These are phyloP conservation scores for Hipparchia sbordonii DNA, from an alignment of 2,888 invertebrate genomes.

Conservation along the genomic window DNA sequence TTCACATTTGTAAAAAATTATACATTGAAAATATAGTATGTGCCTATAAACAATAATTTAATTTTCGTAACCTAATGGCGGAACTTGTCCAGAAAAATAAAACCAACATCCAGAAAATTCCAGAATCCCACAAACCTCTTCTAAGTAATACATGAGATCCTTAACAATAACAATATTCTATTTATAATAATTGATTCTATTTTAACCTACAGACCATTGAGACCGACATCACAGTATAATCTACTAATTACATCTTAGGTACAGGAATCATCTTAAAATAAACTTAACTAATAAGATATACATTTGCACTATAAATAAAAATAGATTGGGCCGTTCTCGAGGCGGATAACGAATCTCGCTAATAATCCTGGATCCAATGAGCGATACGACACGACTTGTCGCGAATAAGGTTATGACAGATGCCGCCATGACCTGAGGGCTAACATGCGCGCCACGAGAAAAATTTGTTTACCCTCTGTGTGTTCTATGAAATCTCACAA, in stretches of 20 bases:
- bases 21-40: constrained; percentile 25
- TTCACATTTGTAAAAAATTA: constrained; percentile 33
- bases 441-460: too few relatives aligned
- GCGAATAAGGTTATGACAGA: too few relatives aligned
- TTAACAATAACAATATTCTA: constrained; percentile 81
- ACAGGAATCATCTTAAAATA: constrained; percentile 78
- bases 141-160: constrained; percentile 80
- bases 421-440: too few relatives aligned
- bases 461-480: too few relatives aligned
- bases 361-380: constrained; percentile 36
- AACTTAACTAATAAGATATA: constrained; percentile 65
- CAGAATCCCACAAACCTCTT: constrained; percentile 73
- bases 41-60: constrained; percentile 34
- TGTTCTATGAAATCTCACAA: too few relatives aligned
- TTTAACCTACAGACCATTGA: constrained; percentile 77
- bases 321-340: constrained; percentile 59
- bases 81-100: constrained; percentile 48
- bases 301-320: constrained; percentile 74
- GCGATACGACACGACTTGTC: too few relatives aligned
- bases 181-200: constrained; percentile 79
- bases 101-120: constrained; percentile 69
- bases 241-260: constrained; percentile 79
- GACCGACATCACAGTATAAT: constrained; percentile 81
- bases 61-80: constrained; percentile 34
- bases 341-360: constrained; percentile 60